Evolutionary conservation across 2,888 invertebrate genomes (phyloP).

Genomic region (Sphaerophoria taeniata): DNA sequence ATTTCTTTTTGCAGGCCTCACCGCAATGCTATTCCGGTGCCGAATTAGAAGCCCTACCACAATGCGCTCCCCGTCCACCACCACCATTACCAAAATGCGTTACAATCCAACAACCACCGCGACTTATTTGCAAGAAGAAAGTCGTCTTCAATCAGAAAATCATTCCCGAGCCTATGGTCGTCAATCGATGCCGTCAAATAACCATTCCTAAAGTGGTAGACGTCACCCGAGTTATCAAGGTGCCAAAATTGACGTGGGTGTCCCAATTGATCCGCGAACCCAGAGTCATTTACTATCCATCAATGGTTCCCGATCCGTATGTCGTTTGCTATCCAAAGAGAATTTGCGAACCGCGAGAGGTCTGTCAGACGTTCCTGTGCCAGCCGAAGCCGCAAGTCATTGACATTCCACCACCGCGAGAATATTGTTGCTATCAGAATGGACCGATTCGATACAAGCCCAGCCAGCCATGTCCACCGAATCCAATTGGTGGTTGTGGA

Average conservation of each 20-base stretch:
- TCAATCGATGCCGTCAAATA: conserved; percentile 79
- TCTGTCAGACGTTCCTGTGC: conserved; percentile 80
- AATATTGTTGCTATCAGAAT: conserved; percentile 80
- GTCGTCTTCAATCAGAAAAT: conserved; percentile 81
- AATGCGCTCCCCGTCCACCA: conserved; percentile 79
- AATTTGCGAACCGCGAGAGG: conserved; percentile 80
- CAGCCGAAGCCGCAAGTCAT: conserved; percentile 81
- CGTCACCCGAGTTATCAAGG: conserved; percentile 79
- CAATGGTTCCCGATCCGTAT: conserved; percentile 80
- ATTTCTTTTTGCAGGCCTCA: conserved; percentile 76
- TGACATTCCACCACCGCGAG: conserved; percentile 80
- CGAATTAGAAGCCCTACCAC: conserved; percentile 80
- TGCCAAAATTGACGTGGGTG: conserved; percentile 80
- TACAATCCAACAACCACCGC: conserved; percentile 81
- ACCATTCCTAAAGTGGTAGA: conserved; percentile 80
- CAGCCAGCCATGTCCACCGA: conserved; percentile 79
- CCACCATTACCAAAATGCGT: conserved; percentile 80
- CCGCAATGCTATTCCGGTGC: conserved; percentile 80
- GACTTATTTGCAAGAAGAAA: conserved; percentile 80
- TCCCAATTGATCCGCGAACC: conserved; percentile 81
- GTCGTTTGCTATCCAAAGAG: conserved; percentile 80
- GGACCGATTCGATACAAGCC: conserved; percentile 79
- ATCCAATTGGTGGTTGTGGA: conserved; percentile 77
- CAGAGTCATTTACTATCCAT: conserved; percentile 80
- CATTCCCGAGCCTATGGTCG: conserved; percentile 79